Evolutionary conservation across 1,140 invertebrate species (phyloP).

Genomic region (Aradophagus sp.): DNA sequence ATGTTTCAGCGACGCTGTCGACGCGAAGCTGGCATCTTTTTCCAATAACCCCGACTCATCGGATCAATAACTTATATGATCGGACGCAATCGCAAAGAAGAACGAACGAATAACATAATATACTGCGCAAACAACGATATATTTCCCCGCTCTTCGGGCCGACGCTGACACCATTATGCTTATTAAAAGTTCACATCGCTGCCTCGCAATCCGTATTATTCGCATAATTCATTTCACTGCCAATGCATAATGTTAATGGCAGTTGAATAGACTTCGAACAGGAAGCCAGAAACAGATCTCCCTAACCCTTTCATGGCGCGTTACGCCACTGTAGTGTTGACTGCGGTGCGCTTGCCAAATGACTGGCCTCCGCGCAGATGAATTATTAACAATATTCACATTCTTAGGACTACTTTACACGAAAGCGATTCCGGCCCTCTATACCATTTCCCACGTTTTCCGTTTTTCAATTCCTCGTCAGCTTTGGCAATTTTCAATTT

Average conservation of each 20-base stretch:
- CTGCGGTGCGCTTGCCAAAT: conserved; percentile 37
- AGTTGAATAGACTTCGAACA: conserved; percentile 42
- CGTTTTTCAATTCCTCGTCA: too few species aligned
- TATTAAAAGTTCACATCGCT: conserved; percentile 38
- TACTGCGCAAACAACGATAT: conserved; percentile 7
- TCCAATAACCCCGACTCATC: too few species aligned
- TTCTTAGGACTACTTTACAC: conserved; percentile 8
- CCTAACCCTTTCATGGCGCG: conserved; percentile 38
- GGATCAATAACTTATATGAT: too few species aligned
- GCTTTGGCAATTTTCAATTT: too few species aligned
- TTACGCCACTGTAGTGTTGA: conserved; percentile 24
- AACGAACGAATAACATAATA: too few species aligned
- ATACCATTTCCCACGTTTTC: too few species aligned
- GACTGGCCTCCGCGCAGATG: conserved; percentile 16
- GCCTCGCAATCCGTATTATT: conserved; percentile 36
- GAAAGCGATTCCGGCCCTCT: not conserved
- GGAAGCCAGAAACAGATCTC: conserved; percentile 47
- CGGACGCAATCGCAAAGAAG: too few species aligned
- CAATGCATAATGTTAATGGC: conserved; percentile 50
- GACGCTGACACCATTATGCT: conserved; percentile 28
- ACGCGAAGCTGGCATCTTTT: too few species aligned
- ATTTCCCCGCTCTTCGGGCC: conserved; percentile 19
- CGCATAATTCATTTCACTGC: conserved; percentile 44
- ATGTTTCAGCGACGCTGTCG: too few species aligned
- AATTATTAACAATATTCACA: conserved; percentile 34